Evolutionary conservation across 2,888 invertebrate species (phyloP), one percentile per base, ranked within the genome.

Genomic region (Andrena bicolor): DNA sequence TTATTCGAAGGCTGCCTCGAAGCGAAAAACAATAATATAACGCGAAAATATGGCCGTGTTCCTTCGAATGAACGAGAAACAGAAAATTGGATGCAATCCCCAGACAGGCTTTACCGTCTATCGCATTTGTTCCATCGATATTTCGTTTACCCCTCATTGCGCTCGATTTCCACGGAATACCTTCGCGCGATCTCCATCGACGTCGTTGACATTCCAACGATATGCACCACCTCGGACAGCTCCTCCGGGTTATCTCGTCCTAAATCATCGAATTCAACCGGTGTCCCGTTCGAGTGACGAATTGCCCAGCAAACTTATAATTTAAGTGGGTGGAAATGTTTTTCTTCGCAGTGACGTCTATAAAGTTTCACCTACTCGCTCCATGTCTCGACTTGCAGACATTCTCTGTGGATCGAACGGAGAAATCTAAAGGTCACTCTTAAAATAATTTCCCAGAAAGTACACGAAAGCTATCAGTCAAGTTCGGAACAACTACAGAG

Each of bases 71-170:
- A 30, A 32, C 70, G 30, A 56, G 32, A 49, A 53, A 53, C 49
- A 35, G 63, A 68, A 70, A 80, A 84, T 41, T 70, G 58, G 51
- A 76, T 63, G 66, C 76, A 74, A 74, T 84, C 71, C 61, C 35
- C 30, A 66, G 63, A 58, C 65, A 41, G 26, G 20, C 65, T 70
- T 72, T 53, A 61, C 51, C 35, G 65, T 74, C 56, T 60, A 84
- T 74, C 70, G 80, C 61, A 32, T 71, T 76, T 60, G 70, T 76
- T 65, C 58, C 32, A 53, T 77, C 71, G 69, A 63, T 75, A 68
- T 76, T 76, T 79, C 76, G 76, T 69, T 76, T 64, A 28, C 35
- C 49, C 48, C 69, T 66, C 79, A 30, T 80, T 69, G 56, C 56
- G 41, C 63, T 20, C 76, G n/a, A 74, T 64, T 69, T 75, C 32